These are phyloP conservation scores for Cossypha dichroa DNA, from an alignment of 2,797 vertebrate species.

Conservation along the genomic window DNA sequence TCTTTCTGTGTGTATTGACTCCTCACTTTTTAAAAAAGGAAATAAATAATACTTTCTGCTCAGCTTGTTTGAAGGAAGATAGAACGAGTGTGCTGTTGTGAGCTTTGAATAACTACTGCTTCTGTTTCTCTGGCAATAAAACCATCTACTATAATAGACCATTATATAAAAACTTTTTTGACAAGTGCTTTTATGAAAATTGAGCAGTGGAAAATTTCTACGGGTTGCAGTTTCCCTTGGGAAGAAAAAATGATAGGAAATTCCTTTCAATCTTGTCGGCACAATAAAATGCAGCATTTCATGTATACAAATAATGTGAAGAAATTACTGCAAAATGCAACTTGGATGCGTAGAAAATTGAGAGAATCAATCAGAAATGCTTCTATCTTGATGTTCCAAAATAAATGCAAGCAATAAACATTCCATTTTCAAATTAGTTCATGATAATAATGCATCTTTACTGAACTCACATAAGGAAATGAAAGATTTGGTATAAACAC, in stretches of 20 bases:
- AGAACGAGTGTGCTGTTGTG: neutral
- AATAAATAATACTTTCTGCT: neutral
- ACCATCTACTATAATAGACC: neutral
- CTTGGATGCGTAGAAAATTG: constrained; percentile 4
- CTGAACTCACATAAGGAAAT: neutral
- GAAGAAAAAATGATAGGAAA: neutral
- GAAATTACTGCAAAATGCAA: constrained; percentile 20
- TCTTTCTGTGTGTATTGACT: neutral
- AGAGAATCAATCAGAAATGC: constrained; percentile 3
- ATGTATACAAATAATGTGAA: neutral
- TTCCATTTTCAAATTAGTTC: constrained; percentile 33
- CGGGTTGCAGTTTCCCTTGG: neutral
- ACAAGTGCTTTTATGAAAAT: constrained; percentile 37
- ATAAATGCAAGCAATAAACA: constrained; percentile 26
- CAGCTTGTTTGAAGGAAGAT: neutral
- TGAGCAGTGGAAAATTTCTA: neutral
- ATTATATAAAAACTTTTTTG: neutral
- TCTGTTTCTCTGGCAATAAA: neutral
- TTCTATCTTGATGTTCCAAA: constrained; percentile 7
- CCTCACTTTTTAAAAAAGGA: neutral
- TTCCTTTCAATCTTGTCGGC: neutral
- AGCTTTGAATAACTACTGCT: constrained; percentile 2
- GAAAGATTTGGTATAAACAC: neutral
- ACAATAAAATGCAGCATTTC: neutral
- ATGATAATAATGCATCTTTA: neutral